These are phyloP conservation scores for Petaurus breviceps DNA, from an alignment of 2,113 vertebrate species.

Conservation along the genomic window DNA sequence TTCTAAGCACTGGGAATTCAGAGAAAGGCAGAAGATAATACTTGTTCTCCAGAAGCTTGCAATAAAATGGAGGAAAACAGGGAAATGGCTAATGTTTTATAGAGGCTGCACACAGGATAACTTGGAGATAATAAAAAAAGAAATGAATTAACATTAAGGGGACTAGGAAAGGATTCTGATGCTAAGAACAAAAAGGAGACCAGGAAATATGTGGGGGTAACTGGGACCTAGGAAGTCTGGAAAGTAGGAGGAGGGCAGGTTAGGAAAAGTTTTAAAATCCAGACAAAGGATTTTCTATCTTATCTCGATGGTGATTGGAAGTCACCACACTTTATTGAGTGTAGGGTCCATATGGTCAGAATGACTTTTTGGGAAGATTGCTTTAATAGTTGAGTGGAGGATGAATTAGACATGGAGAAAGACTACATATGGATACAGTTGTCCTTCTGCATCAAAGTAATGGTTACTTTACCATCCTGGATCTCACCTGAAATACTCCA, in stretches of 20 bases:
- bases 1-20: neutral
- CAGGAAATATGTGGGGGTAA: neutral
- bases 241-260: neutral
- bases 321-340: too few species aligned
- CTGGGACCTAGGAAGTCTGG: neutral
- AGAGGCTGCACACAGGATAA: neutral
- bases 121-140: neutral
- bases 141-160: neutral
- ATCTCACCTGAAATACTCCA: neutral
- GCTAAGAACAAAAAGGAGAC: neutral
- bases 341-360: neutral
- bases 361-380: neutral
- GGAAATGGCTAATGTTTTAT: neutral
- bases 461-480: neutral
- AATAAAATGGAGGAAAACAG: neutral
- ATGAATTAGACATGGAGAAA: neutral
- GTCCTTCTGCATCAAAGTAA: neutral
- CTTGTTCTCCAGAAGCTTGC: neutral
- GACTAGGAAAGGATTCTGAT: neutral
- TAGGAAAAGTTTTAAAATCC: neutral
- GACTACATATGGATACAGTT: neutral
- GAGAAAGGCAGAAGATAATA: neutral
- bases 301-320: neutral
- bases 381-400: accelerated
- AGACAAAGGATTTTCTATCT: neutral